A percentile compares a stretch with the other conserved stretches of the same genome.
phyloP scores from a whole-genome alignment of 2,888 invertebrate species.

The Pristionchus japonicus region DNA sequence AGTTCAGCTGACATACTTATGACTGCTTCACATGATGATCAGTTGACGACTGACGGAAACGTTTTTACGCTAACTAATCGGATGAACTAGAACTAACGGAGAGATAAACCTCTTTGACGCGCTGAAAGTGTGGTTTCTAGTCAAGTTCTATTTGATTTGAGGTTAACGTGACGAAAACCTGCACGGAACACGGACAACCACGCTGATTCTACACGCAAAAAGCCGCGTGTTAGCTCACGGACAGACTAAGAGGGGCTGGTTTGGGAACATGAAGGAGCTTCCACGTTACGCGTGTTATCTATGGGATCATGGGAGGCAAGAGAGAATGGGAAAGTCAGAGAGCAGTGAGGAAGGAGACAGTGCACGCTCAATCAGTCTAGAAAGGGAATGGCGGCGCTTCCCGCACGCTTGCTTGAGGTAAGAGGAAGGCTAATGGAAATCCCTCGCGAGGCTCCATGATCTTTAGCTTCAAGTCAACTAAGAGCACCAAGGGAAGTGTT shows the following conservation, averaged over 20 bases:
- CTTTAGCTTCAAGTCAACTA: no score
- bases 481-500: no score
- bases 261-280: neutral
- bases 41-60: neutral
- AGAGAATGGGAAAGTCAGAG: neutral
- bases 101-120: neutral
- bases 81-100: neutral
- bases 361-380: neutral
- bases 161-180: no score
- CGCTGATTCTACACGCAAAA: neutral
- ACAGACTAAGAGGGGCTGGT: slow-evolving; percentile 9
- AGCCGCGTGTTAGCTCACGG: neutral
- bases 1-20: neutral
- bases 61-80: neutral
- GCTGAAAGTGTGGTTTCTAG: neutral
- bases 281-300: neutral
- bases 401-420: neutral
- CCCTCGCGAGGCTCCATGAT: no score
- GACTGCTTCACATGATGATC: neutral
- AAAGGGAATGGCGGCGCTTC: slow-evolving; percentile 12
- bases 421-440: no score
- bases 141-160: no score
- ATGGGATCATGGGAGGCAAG: neutral
- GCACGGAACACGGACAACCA: neutral
- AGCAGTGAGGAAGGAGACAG: neutral